A percentile compares a stretch with the other conserved stretches of the same genome.
Evolutionary conservation across 1,140 invertebrate species (phyloP).

Genomic region (Ruditapes philippinarum): DNA sequence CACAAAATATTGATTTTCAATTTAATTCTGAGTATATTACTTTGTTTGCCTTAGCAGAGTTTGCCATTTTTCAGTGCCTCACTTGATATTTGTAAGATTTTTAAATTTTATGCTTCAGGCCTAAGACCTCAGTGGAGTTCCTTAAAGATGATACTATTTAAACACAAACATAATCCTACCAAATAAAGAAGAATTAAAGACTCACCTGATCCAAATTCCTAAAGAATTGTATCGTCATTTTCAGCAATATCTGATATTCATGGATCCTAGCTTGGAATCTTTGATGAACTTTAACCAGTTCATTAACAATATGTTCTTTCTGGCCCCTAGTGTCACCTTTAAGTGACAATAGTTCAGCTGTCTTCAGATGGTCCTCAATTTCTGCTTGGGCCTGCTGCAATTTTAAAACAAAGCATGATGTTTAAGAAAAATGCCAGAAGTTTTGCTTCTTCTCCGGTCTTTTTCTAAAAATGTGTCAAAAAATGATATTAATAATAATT

Average conservation of each 20-base stretch:
- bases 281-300: constrained; percentile 90
- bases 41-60: too few species aligned
- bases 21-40: too few species aligned
- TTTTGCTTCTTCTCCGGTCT: background rate
- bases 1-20: too few species aligned
- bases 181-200: too few species aligned
- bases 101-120: too few species aligned
- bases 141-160: too few species aligned
- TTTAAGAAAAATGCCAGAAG: background rate
- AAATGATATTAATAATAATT: too few species aligned
- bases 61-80: too few species aligned
- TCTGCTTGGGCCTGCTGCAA: constrained; percentile 90
- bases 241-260: constrained; percentile 92
- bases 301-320: constrained; percentile 89
- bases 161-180: too few species aligned
- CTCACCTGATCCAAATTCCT: constrained; percentile 90
- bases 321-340: constrained; percentile 87
- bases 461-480: too few species aligned
- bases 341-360: constrained; percentile 88
- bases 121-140: too few species aligned
- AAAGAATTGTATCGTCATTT: constrained; percentile 92
- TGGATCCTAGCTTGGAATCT: constrained; percentile 90
- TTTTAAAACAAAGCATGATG: background rate
- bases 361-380: constrained; percentile 91
- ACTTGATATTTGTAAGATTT: too few species aligned